phyloP scores from a whole-genome alignment of 2,797 vertebrate genomes.

The Trachops cirrhosus region DNA sequence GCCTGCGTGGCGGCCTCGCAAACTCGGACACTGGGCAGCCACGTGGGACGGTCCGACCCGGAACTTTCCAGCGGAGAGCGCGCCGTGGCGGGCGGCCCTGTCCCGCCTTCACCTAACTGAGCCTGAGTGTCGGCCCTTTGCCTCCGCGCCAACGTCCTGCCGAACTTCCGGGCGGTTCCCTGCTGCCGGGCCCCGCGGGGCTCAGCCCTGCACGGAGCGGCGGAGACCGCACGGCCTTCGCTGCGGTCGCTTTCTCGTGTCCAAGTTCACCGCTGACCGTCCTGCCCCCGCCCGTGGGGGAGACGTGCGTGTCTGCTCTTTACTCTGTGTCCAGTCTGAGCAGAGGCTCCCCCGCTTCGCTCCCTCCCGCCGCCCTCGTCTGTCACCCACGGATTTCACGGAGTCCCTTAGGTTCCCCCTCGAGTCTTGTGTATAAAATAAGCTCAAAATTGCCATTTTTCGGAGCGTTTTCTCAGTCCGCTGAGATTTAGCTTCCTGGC shows the following conservation, averaged over 20 bases:
- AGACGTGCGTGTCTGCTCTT: accelerated
- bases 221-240: neutral
- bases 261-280: neutral
- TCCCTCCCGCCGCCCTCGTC: neutral
- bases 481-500: neutral
- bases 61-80: accelerated
- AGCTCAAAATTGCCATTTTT: neutral
- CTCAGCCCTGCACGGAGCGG: neutral
- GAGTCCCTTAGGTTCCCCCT: neutral
- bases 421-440: neutral
- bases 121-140: accelerated
- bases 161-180: no score
- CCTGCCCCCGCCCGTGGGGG: neutral
- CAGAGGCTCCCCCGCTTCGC: accelerated
- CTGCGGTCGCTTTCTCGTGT: no score
- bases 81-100: neutral
- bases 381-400: accelerated
- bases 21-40: neutral
- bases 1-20: neutral
- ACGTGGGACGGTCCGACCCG: accelerated
- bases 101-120: neutral
- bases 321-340: accelerated
- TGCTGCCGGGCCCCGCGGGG: neutral
- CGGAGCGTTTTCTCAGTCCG: accelerated
- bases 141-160: accelerated